Percentiles rank a stretch among this genome's conserved stretches.
Conservation (phyloP, 2,113 vertebrate species). For the Neomonachus schauinslandi region DNA sequence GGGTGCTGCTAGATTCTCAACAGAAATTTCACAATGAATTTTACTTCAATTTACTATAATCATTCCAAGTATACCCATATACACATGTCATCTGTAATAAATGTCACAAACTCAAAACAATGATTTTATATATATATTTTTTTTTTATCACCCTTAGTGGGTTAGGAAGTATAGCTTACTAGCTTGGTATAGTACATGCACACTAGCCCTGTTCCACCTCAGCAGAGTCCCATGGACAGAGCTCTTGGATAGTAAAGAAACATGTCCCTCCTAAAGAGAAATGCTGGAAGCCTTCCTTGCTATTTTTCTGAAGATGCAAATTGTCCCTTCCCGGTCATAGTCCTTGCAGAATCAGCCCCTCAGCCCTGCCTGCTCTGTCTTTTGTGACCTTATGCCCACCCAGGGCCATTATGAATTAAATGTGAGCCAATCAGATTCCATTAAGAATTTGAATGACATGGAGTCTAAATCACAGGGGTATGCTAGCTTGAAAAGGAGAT, state of each 20-base stretch:
- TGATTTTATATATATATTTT: background rate
- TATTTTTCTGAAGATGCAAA: background rate
- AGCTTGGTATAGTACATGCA: background rate
- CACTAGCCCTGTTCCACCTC: background rate
- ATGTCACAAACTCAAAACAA: background rate
- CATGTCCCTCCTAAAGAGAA: background rate
- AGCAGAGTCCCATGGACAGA: background rate
- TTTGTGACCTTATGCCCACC: background rate
- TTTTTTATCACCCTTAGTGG: background rate
- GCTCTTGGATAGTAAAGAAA: background rate
- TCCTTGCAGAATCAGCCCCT: background rate
- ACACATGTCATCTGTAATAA: background rate
- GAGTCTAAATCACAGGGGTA: background rate
- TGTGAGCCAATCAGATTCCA: background rate
- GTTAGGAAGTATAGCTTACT: background rate
- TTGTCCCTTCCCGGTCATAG: background rate
- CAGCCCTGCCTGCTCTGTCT: background rate
- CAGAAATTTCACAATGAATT: conserved; percentile 31
- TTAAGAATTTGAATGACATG: background rate
- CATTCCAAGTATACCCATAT: background rate
- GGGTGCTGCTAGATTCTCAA: background rate
- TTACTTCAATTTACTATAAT: conserved; percentile 46
- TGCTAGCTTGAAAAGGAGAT: background rate
- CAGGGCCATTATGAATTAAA: background rate
- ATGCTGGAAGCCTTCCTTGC: background rate